A percentile compares a stretch with the other conserved stretches of the same genome.
These are phyloP conservation scores for Actinernus sp. DNA, from an alignment of 92 coral and sea anemone genomes.

Conservation along the genomic window DNA sequence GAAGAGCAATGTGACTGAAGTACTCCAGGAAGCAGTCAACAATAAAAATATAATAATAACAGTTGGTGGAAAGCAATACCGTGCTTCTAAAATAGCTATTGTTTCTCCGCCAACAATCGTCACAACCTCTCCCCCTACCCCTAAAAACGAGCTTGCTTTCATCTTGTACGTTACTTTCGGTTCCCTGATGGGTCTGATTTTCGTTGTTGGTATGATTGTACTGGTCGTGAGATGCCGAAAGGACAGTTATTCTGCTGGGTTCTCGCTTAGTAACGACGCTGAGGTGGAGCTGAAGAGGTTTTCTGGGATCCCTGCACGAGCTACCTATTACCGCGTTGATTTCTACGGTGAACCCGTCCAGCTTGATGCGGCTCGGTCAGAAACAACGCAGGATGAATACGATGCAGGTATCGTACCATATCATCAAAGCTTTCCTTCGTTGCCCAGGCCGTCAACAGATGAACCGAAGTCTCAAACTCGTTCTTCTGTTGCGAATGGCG, in stretches of 20 bases:
- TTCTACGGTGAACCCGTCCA: constrained; percentile 87
- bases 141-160: constrained; percentile 54
- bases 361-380: constrained; percentile 67
- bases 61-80: constrained; percentile 26
- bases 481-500: constrained; percentile 8
- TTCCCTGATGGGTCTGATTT: constrained; percentile 74
- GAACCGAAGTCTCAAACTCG: neutral
- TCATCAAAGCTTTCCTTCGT: constrained; percentile 10
- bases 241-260: constrained; percentile 69
- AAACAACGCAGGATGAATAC: constrained; percentile 62
- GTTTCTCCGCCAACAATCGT: constrained; percentile 19
- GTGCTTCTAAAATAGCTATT: constrained; percentile 43
- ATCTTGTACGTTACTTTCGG: constrained; percentile 87
- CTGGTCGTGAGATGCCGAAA: constrained; percentile 74
- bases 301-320: constrained; percentile 66
- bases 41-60: constrained; percentile 34
- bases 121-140: constrained; percentile 9
- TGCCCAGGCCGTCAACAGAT: neutral
- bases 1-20: constrained; percentile 37
- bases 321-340: constrained; percentile 64
- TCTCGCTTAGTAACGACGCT: constrained; percentile 53
- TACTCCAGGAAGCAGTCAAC: constrained; percentile 38
- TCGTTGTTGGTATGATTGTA: constrained; percentile 73
- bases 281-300: constrained; percentile 81
- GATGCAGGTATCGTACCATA: constrained; percentile 46